Base-by-base conservation (phyloP, 2,888 invertebrate genomes). In the Eristalinus sepulchralis region DNA sequence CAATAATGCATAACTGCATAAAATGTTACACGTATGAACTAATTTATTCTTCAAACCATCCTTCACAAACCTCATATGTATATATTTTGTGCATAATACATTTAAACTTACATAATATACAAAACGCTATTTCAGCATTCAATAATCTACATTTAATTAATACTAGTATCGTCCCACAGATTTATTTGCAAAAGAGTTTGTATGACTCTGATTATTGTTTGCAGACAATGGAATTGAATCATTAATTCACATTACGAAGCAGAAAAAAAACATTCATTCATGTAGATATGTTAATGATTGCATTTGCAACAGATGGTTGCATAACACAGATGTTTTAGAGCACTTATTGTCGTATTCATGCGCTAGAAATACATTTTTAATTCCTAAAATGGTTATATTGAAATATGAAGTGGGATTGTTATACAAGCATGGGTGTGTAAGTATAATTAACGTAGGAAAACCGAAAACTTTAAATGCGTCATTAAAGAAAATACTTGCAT, bases 71-170 rank as follows among this genome's bases (percentile, higher is more conserved):
- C 10, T 8, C 13, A 60, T 36, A 53, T 55, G 67, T 71, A 11
- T 62, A 55, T 62, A 47, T 57, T 24, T 4, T 17, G 10, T 68
- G 60, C 59, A 31, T 31, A 31, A 39, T n/a, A 67, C 63, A 72
- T 39, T 27, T 24, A 13, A 57, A 10, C 70, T 39, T 33, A 55
- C 62, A 64, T 47, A 75, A 70, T 31, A 27, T 70, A 53, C 75
- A 70, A 64, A 75, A 27, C 31, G 47, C 39, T 13, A 53, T 57
- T 27, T 31, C 63, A 22, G 31, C 59, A 73, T 39, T 73, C 62
- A 53, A 70, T 83, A 83, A 83, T 79, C 79, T 60, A 64, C 53
- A 73, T 73, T 83, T 83, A 83, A 79, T 83, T 83, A 73, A 70
- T 83, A 71, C 80, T 80, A 64, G 70, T 70, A 75, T 60, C 75